Conservation (phyloP, 2,888 invertebrate genomes). For the Yponomeuta sedellus region DNA sequence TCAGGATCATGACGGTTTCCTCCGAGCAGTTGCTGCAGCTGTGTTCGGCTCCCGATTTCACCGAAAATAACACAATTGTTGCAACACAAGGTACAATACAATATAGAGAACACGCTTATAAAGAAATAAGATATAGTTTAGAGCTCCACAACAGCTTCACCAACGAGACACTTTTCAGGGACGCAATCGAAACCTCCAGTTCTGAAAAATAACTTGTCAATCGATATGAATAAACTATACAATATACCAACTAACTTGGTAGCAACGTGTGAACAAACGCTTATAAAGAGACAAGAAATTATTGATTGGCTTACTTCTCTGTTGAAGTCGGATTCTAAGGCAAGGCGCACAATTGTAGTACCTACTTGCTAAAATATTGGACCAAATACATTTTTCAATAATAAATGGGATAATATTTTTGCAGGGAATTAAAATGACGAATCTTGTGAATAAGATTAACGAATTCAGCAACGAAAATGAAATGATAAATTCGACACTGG, state of each 20-base stretch:
- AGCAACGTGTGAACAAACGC: constrained; percentile 50
- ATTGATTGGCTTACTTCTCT: constrained; percentile 52
- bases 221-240: constrained; percentile 47
- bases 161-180: not conserved
- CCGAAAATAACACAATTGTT: not conserved
- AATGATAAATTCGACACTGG: constrained; percentile 43
- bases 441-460: constrained; percentile 8
- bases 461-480: constrained; percentile 58
- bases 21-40: constrained; percentile 52
- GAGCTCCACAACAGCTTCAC: too few species aligned
- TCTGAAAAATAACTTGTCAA: constrained; percentile 14
- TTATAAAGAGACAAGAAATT: constrained; percentile 52
- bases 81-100: not conserved
- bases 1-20: constrained; percentile 55
- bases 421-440: constrained; percentile 9
- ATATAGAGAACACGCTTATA: too few species aligned
- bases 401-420: too few species aligned
- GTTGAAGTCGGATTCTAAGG: constrained; percentile 32
- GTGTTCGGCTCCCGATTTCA: constrained; percentile 29
- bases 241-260: constrained; percentile 51
- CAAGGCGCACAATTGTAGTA: constrained; percentile 22
- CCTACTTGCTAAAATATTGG: not conserved
- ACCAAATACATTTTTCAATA: too few species aligned
- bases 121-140: too few species aligned
- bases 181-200: not conserved